Evolutionary conservation across 2,113 vertebrate genomes (phyloP).

Genomic region (Esox niger): DNA sequence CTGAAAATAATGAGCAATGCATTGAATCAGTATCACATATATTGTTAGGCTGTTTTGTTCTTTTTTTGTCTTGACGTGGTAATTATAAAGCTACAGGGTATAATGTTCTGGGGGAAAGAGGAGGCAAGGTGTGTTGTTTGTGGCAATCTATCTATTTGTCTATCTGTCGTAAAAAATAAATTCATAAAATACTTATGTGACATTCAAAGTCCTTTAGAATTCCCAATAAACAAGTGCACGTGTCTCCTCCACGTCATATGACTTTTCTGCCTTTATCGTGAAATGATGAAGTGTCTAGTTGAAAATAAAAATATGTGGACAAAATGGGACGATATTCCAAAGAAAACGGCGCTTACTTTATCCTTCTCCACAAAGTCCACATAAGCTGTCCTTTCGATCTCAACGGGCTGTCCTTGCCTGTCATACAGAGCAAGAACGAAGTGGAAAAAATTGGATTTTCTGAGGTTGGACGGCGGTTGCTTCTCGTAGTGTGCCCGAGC

Average conservation of each 20-base stretch:
- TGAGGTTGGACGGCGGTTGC: constrained; percentile 91
- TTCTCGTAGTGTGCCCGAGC: constrained; percentile 92
- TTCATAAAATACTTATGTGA: neutral
- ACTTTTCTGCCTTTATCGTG: neutral
- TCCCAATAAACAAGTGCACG: neutral
- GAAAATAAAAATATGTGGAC: constrained; percentile 36
- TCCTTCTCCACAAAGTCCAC: constrained; percentile 96
- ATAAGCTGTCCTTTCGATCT: constrained; percentile 87
- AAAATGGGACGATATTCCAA: constrained; percentile 35
- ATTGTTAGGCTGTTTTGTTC: neutral
- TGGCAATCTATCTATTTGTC: neutral
- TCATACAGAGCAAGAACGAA: constrained; percentile 92
- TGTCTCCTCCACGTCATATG: neutral
- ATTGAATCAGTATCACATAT: constrained; percentile 40
- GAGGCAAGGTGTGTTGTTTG: neutral
- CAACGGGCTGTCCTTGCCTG: constrained; percentile 89
- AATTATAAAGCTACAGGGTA: constrained; percentile 5
- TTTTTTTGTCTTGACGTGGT: constrained; percentile 15
- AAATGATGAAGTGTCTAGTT: neutral
- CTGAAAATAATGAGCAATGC: constrained; percentile 78
- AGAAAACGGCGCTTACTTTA: constrained; percentile 78
- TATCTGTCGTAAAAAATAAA: neutral
- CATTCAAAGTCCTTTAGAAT: neutral
- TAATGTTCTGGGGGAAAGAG: constrained; percentile 5
- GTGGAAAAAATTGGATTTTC: constrained; percentile 95